Evolutionary conservation across 2,113 vertebrate genomes (phyloP).

Genomic region (Platysteira castanea): DNA sequence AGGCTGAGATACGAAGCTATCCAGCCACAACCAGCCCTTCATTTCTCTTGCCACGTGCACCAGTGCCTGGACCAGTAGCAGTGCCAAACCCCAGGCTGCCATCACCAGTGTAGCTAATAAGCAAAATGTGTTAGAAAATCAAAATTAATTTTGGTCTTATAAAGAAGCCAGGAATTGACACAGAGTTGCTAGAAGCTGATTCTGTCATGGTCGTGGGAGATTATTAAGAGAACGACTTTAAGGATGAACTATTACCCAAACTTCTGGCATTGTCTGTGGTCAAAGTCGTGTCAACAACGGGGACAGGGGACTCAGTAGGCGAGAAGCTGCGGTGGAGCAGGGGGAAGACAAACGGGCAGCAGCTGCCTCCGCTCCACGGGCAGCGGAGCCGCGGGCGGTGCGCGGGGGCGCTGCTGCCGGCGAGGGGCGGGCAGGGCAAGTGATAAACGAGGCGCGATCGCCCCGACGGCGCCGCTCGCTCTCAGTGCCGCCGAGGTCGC

Average conservation of each 20-base stretch:
- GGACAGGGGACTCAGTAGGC: fast-evolving
- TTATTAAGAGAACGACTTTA: too few relatives aligned
- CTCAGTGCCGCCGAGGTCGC: background rate
- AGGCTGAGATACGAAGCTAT: fast-evolving
- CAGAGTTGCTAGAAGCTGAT: background rate
- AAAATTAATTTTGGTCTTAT: background rate
- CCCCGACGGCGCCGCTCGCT: background rate
- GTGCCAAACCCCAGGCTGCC: background rate
- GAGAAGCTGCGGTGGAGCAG: background rate
- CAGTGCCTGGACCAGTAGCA: fast-evolving
- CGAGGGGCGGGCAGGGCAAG: background rate
- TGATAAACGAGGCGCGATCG: background rate
- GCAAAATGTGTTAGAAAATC: background rate
- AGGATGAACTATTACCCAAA: background rate
- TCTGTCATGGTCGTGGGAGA: fast-evolving
- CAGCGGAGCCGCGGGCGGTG: background rate
- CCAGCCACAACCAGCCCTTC: background rate
- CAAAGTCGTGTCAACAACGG: background rate
- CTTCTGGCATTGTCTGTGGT: background rate
- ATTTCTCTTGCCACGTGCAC: fast-evolving
- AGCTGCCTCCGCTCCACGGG: background rate
- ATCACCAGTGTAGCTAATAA: fast-evolving
- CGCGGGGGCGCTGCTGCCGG: background rate
- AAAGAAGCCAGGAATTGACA: background rate
- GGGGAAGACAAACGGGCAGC: background rate